Evolutionary conservation across 2,888 invertebrate genomes (phyloP).

Genomic region (Stenodera caucasica): DNA sequence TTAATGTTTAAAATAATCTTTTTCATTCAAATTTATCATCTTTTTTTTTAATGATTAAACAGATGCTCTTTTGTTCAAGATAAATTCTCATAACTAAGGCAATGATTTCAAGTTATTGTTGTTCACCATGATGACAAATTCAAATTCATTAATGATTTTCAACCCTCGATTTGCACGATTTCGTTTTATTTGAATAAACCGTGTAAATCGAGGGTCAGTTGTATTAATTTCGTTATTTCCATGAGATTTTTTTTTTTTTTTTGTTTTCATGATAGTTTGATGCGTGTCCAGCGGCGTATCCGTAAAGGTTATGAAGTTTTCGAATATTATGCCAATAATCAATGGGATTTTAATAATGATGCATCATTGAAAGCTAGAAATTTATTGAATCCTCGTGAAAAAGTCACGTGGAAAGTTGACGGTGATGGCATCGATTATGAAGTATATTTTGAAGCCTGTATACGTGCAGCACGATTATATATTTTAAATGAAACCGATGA

Average conservation of each 20-base stretch:
- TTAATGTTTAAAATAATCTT: no score
- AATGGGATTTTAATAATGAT: slow-evolving; percentile 85
- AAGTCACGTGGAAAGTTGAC: slow-evolving; percentile 69
- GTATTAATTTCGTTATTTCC: no score
- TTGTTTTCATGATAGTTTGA: slow-evolving; percentile 62
- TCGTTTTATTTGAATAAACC: no score
- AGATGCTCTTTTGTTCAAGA: no score
- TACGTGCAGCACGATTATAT: slow-evolving; percentile 75
- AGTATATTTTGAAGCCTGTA: slow-evolving; percentile 81
- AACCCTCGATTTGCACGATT: no score
- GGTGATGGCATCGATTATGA: slow-evolving; percentile 73
- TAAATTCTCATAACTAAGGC: no score
- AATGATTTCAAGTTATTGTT: no score
- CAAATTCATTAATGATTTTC: no score
- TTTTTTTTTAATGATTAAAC: no score
- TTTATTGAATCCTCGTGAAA: slow-evolving; percentile 67
- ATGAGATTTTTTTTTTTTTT: neutral
- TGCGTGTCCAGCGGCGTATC: slow-evolving; percentile 80
- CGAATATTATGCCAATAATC: slow-evolving; percentile 89
- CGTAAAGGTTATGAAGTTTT: slow-evolving; percentile 85
- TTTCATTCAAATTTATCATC: no score
- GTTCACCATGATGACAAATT: no score
- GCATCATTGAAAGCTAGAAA: slow-evolving; percentile 63
- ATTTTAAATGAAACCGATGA: slow-evolving; percentile 83
- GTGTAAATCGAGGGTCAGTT: no score